A percentile compares a stretch with the other conserved stretches of the same genome.
phyloP scores from a whole-genome alignment of 2,888 invertebrate genomes.

The Steromphala cineraria region DNA sequence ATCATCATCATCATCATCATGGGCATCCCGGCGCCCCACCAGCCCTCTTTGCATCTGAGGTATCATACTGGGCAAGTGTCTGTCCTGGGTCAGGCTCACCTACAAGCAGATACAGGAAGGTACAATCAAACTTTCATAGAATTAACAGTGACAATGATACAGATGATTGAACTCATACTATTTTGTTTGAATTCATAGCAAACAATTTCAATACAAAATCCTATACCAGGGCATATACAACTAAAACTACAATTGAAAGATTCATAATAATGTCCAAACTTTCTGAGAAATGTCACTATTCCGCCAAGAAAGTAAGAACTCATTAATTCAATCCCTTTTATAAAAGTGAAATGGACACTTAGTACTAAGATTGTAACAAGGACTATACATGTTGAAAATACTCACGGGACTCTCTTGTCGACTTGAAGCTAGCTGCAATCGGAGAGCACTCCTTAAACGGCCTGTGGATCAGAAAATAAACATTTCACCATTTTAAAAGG shows the following conservation, averaged over 20 bases:
- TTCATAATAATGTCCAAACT: no score
- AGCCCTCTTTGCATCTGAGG: background rate
- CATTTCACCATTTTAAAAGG: background rate
- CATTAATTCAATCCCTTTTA: no score
- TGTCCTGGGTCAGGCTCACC: background rate
- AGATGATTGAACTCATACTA: no score
- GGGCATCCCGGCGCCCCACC: background rate
- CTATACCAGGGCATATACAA: background rate
- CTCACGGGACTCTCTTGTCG: background rate
- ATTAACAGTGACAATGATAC: no score
- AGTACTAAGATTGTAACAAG: no score
- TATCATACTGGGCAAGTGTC: background rate
- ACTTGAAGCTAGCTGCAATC: conserved; percentile 7
- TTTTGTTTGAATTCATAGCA: no score
- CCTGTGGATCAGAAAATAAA: background rate
- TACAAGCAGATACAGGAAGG: no score
- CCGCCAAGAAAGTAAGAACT: no score
- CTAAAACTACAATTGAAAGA: no score
- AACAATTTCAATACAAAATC: background rate
- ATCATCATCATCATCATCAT: conserved; percentile 26
- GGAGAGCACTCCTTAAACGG: background rate
- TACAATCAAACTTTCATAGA: no score
- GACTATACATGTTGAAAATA: background rate
- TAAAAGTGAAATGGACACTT: no score
- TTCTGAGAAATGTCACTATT: no score